phyloP scores from a whole-genome alignment of 2,888 invertebrate species.

The Acleris sparsana region DNA sequence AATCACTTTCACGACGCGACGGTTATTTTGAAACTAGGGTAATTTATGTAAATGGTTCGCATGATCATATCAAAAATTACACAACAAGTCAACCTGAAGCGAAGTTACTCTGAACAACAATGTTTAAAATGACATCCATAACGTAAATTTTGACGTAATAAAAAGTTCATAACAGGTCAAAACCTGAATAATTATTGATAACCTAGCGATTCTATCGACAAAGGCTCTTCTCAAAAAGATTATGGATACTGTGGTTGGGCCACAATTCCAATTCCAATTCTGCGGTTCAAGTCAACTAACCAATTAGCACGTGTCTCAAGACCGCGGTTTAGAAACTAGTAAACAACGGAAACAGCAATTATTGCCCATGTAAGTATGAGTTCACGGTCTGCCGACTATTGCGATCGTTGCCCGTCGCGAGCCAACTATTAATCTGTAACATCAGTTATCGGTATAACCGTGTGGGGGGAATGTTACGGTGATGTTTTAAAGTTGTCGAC shows the following conservation, averaged over 20 bases:
- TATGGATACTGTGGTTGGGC: too few relatives aligned
- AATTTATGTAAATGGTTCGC: constrained; percentile 7
- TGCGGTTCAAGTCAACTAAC: constrained; percentile 25
- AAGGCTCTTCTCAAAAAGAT: too few relatives aligned
- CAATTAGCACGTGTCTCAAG: constrained; percentile 36
- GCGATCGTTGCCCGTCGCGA: constrained; percentile 55
- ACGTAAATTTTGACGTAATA: too few relatives aligned
- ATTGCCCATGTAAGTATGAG: constrained; percentile 46
- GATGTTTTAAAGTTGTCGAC: constrained; percentile 4
- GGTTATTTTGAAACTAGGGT: constrained; percentile 16
- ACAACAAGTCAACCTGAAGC: too few relatives aligned
- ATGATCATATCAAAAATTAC: background rate
- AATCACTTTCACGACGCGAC: constrained; percentile 28
- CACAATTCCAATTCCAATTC: constrained; percentile 4
- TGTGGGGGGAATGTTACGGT: constrained; percentile 15
- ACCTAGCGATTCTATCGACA: too few relatives aligned
- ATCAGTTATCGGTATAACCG: constrained; percentile 22
- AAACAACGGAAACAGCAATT: constrained; percentile 57
- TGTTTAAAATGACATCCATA: too few relatives aligned
- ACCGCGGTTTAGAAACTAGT: constrained; percentile 32
- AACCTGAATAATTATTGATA: too few relatives aligned
- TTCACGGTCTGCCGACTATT: constrained; percentile 60
- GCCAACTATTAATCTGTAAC: constrained; percentile 38
- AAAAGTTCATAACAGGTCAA: too few relatives aligned
- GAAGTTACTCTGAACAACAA: too few relatives aligned